phyloP scores from a whole-genome alignment of 1,140 invertebrate species.

The Saccostrea cuccullata region DNA sequence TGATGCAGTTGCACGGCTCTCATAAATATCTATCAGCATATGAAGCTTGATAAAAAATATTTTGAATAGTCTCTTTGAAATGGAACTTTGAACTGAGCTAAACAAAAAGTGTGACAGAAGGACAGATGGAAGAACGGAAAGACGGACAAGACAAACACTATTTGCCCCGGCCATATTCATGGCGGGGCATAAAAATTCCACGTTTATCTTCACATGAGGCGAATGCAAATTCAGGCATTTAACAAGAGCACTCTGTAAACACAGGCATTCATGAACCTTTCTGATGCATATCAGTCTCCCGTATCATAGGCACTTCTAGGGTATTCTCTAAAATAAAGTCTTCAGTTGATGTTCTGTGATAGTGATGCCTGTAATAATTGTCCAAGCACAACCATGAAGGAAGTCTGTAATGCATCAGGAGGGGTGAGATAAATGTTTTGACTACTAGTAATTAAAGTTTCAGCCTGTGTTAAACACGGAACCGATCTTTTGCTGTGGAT shows the following conservation, averaged over 20 bases:
- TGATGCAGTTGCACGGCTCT: no score
- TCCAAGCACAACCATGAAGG: slow-evolving; percentile 23
- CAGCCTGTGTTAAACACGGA: slow-evolving; percentile 61
- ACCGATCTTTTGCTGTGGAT: slow-evolving; percentile 90
- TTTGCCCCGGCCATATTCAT: no score
- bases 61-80: no score
- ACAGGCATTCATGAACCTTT: slow-evolving; percentile 8
- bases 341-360: not conserved
- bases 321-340: not conserved
- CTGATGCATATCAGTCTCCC: not conserved
- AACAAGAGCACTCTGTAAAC: not conserved
- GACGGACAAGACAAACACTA: no score
- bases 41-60: no score
- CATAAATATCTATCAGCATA: no score
- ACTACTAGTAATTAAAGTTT: slow-evolving; percentile 8
- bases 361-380: not conserved
- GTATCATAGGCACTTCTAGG: not conserved
- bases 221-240: slow-evolving; percentile 27
- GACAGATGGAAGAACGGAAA: no score
- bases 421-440: slow-evolving; percentile 16
- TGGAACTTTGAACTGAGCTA: no score
- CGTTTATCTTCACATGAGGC: slow-evolving; percentile 2
- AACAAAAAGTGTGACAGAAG: no score
- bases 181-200: no score
- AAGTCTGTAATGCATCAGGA: slow-evolving; percentile 12